A percentile compares a stretch with the other conserved stretches of the same genome.
Evolutionary conservation across 2,888 invertebrate genomes (phyloP).

Genomic region (Caenorhabditis japonica): DNA sequence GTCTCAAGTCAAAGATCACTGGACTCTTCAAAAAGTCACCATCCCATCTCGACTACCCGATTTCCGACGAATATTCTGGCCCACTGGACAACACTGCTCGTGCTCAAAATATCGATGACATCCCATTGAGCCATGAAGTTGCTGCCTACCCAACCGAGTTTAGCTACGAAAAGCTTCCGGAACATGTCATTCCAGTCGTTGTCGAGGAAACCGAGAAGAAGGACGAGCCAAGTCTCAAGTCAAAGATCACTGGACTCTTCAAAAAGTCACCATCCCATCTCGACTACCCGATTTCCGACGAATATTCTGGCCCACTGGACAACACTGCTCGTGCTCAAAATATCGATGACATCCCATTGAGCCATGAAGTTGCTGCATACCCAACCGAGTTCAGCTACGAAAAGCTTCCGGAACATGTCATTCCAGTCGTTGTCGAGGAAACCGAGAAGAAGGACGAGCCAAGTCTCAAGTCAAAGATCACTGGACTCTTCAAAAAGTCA

Average conservation of each 20-base stretch:
- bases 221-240: conserved; percentile 30
- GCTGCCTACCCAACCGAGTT: conserved; percentile 40
- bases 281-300: conserved; percentile 24
- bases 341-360: conserved; percentile 17
- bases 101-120: conserved; percentile 12
- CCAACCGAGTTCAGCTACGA: conserved; percentile 49
- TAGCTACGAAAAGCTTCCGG: conserved; percentile 35
- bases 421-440: conserved; percentile 21
- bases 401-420: conserved; percentile 16
- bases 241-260: conserved; percentile 31
- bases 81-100: conserved; percentile 1
- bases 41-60: no score
- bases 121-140: conserved; percentile 7
- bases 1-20: no score
- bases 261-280: conserved; percentile 26
- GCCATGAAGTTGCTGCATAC: conserved; percentile 8
- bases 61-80: no score
- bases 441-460: conserved; percentile 36
- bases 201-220: conserved; percentile 24
- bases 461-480: conserved; percentile 23
- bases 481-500: conserved; percentile 30
- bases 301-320: conserved; percentile 25
- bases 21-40: no score
- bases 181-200: conserved; percentile 17
- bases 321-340: conserved; percentile 18